Percentiles rank a stretch among this genome's conserved stretches.
These are phyloP conservation scores for Bubo scandiacus DNA, from an alignment of 2,113 vertebrate genomes.

Conservation along the genomic window DNA sequence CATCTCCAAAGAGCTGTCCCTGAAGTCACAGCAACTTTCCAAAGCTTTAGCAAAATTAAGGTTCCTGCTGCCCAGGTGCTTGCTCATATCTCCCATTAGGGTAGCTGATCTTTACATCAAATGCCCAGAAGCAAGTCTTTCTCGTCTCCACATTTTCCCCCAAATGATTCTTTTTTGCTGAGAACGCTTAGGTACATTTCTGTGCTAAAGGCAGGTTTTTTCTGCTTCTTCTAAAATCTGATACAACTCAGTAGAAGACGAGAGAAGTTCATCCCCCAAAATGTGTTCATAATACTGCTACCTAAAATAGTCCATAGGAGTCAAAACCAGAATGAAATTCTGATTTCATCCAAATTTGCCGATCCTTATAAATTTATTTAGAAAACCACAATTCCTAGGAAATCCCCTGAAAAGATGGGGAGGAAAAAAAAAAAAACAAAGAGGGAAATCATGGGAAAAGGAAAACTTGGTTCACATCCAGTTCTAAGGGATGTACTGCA, in stretches of 20 bases:
- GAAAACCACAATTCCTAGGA: background rate
- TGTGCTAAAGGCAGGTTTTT: background rate
- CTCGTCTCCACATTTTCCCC: background rate
- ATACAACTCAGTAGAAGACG: background rate
- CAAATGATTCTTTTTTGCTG: background rate
- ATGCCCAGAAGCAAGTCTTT: background rate
- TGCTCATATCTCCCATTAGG: background rate
- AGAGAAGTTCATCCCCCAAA: background rate
- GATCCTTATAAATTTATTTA: background rate
- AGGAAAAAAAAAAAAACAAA: background rate
- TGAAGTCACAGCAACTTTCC: background rate
- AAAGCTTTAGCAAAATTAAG: background rate
- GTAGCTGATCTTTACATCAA: background rate
- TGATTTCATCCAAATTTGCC: background rate
- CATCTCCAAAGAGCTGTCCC: background rate
- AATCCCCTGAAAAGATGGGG: background rate
- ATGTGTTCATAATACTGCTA: background rate
- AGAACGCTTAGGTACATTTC: background rate
- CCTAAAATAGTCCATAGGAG: background rate
- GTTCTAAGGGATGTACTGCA: background rate
- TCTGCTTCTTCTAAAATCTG: background rate
- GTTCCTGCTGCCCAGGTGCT: background rate
- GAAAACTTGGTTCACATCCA: background rate
- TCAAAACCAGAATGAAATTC: background rate
- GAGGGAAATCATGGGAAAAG: background rate